phyloP scores from a whole-genome alignment of 2,888 invertebrate species.

The Coelopa pilipes region DNA sequence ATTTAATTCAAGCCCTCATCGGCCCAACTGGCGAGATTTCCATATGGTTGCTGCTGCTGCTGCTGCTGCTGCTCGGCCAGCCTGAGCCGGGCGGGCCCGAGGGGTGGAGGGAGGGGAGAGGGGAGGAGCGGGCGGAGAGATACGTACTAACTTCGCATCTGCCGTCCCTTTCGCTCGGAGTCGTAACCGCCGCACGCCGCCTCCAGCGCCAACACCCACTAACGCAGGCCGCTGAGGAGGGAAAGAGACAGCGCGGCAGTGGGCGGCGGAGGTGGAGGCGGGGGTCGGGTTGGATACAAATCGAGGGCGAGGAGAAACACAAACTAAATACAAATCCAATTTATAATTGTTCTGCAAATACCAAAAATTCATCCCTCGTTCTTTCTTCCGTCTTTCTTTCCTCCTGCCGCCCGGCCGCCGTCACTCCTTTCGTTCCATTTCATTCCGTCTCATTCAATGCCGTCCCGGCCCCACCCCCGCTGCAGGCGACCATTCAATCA shows the following conservation, averaged over 20 bases:
- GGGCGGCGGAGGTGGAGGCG: not conserved
- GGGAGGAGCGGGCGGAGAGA: too few species aligned
- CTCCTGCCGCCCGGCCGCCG: not conserved
- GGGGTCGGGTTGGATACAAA: too few species aligned
- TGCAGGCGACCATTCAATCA: not conserved
- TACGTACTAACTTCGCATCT: not conserved
- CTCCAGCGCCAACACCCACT: not conserved
- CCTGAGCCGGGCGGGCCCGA: too few species aligned
- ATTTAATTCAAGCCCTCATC: too few species aligned
- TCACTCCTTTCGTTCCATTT: not conserved
- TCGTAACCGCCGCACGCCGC: not conserved
- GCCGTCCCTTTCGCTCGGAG: not conserved
- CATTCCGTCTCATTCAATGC: not conserved
- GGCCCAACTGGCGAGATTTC: too few species aligned
- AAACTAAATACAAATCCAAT: slow-evolving; percentile 62
- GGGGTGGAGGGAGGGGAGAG: too few species aligned
- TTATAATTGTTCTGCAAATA: slow-evolving; percentile 55
- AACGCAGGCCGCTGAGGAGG: not conserved
- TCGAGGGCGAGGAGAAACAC: slow-evolving; percentile 36
- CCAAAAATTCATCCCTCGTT: slow-evolving; percentile 25
- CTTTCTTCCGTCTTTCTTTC: too few species aligned
- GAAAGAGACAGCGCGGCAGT: not conserved
- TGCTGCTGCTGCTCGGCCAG: too few species aligned
- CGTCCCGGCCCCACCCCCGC: not conserved
- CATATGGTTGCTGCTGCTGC: too few species aligned